Conservation (phyloP, 64 coral and sea anemone genomes). For the Anthopleura sola region DNA sequence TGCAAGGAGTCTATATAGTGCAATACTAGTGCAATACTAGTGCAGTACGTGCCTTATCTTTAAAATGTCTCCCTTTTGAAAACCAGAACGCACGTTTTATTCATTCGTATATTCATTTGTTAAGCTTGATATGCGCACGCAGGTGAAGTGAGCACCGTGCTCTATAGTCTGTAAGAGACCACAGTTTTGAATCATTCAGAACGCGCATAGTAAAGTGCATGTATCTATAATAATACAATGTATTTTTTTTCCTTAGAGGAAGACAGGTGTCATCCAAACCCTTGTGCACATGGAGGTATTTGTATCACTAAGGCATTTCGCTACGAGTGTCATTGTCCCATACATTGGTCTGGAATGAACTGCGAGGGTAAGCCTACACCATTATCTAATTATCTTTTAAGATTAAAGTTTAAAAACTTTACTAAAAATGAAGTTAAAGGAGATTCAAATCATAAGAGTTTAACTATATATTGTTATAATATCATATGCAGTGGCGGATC, state of each 20-base stretch:
- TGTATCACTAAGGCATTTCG: constrained; percentile 76
- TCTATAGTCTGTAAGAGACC: too few relatives aligned
- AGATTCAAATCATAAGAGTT: too few relatives aligned
- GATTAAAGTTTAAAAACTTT: too few relatives aligned
- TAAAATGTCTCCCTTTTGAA: too few relatives aligned
- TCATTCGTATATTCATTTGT: background rate
- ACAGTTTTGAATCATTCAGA: background rate
- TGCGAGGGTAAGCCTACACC: constrained; percentile 73
- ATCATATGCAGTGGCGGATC: too few relatives aligned
- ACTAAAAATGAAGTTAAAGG: too few relatives aligned
- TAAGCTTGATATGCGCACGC: background rate
- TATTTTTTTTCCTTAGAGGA: constrained; percentile 47
- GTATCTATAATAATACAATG: background rate
- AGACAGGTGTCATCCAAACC: constrained; percentile 85
- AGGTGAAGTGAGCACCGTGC: background rate
- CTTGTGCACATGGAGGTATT: constrained; percentile 85
- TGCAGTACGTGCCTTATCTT: too few relatives aligned
- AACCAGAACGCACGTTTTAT: background rate
- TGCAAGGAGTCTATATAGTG: too few relatives aligned
- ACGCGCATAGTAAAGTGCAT: background rate
- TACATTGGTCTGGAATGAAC: constrained; percentile 76
- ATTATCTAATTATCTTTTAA: too few relatives aligned
- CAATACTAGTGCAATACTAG: background rate
- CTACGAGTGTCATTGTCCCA: constrained; percentile 85
- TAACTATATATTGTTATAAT: too few relatives aligned